Conservation (phyloP, 2,888 invertebrate genomes). For the Leptinotarsa tumamoca region DNA sequence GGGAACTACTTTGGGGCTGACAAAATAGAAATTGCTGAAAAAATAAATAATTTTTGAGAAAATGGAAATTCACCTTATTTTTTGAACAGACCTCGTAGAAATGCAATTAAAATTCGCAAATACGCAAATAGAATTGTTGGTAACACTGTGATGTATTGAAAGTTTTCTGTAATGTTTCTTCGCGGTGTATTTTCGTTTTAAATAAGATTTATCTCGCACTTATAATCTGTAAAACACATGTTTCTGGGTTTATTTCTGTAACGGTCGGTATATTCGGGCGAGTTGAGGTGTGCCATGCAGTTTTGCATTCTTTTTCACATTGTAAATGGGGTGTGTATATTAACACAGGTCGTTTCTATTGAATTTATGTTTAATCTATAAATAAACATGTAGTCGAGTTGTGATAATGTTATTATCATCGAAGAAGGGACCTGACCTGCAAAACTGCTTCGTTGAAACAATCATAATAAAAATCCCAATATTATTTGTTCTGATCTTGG, state of each 20-base stretch:
- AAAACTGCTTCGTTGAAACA: too few species aligned
- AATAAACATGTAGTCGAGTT: too few species aligned
- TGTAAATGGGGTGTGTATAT: not conserved
- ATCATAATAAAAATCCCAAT: too few species aligned
- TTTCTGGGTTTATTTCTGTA: constrained; percentile 38
- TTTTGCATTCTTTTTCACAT: not conserved
- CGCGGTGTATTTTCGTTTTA: constrained; percentile 37
- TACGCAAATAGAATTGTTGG: constrained; percentile 12
- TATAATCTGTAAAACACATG: constrained; percentile 34
- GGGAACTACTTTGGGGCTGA: too few species aligned
- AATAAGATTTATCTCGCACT: constrained; percentile 32
- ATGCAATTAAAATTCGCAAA: not conserved
- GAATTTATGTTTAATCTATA: too few species aligned
- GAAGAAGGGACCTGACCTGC: too few species aligned
- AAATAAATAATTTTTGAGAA: too few species aligned
- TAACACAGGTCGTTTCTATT: too few species aligned
- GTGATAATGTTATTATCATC: too few species aligned
- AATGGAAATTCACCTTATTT: too few species aligned
- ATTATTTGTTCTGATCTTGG: too few species aligned
- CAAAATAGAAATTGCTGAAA: too few species aligned
- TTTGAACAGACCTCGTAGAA: not conserved
- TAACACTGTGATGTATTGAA: constrained; percentile 7
- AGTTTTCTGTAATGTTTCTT: constrained; percentile 33
- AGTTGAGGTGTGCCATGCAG: constrained; percentile 6
- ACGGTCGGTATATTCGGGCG: constrained; percentile 24